phyloP scores from a whole-genome alignment of 2,113 vertebrate species.

The Haliaeetus leucogaster region DNA sequence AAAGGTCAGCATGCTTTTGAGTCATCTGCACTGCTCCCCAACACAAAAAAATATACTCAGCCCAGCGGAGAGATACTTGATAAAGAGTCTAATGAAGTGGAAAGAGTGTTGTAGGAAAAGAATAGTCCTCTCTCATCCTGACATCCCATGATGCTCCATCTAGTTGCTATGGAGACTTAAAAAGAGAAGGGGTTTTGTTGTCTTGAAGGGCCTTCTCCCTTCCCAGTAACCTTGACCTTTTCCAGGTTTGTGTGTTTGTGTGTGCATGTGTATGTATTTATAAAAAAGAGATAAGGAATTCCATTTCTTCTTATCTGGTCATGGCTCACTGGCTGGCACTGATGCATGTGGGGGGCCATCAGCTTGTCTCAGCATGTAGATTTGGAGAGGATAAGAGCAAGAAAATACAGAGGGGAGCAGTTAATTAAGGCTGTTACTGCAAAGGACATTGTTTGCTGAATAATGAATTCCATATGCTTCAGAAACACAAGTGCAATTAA shows the following conservation, averaged over 20 bases:
- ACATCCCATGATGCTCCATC: constrained; percentile 72
- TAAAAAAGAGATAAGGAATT: constrained; percentile 74
- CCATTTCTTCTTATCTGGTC: constrained; percentile 81
- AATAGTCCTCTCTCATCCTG: constrained; percentile 67
- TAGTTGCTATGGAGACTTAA: constrained; percentile 75
- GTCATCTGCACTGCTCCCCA: constrained; percentile 53
- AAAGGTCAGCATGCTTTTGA: constrained; percentile 72
- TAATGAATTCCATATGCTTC: constrained; percentile 71
- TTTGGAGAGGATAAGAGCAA: constrained; percentile 67
- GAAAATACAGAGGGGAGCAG: constrained; percentile 60
- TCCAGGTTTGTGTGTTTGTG: constrained; percentile 32
- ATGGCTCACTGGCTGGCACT: constrained; percentile 62
- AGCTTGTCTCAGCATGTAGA: constrained; percentile 33
- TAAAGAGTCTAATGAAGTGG: constrained; percentile 81
- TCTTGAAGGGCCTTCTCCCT: constrained; percentile 72
- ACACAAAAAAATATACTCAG: constrained; percentile 65
- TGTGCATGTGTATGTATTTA: neutral
- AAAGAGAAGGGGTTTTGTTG: constrained; percentile 63
- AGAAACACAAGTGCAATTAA: constrained; percentile 67
- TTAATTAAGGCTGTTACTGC: constrained; percentile 77
- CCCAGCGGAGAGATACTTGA: constrained; percentile 72
- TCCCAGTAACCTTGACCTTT: constrained; percentile 82
- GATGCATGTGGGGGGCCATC: constrained; percentile 59
- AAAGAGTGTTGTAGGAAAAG: constrained; percentile 71
- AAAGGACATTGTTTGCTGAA: constrained; percentile 73